Conservation (phyloP, 1,140 invertebrate genomes). For the Drosophila chauvacae region DNA sequence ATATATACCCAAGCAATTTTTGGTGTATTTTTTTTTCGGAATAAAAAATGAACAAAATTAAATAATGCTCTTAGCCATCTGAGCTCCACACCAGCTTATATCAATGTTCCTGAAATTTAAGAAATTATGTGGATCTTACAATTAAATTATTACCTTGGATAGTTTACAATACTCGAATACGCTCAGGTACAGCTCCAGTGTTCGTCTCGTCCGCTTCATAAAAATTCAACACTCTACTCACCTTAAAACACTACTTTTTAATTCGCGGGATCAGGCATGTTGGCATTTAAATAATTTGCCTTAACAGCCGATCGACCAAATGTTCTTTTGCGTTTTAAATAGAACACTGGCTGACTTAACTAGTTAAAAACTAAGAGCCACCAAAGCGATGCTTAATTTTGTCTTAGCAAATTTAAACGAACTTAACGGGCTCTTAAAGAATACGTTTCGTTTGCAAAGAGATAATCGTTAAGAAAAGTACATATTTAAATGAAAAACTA, state of each 20-base stretch:
- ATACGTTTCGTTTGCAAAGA: slow-evolving; percentile 20
- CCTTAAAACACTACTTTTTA: slow-evolving; percentile 29
- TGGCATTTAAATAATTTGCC: slow-evolving; percentile 22
- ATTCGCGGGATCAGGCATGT: slow-evolving; percentile 46
- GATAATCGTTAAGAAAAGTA: neutral
- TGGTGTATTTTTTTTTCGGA: neutral
- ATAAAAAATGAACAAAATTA: neutral
- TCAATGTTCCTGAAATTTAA: slow-evolving; percentile 2
- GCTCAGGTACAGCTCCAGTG: neutral
- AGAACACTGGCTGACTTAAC: slow-evolving; percentile 44
- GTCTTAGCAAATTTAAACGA: slow-evolving; percentile 50
- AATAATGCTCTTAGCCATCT: slow-evolving; percentile 12
- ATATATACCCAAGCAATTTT: neutral
- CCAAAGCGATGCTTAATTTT: slow-evolving; percentile 57
- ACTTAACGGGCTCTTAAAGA: slow-evolving; percentile 26
- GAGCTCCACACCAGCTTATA: neutral
- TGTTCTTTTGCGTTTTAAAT: slow-evolving; percentile 58
- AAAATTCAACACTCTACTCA: slow-evolving; percentile 66
- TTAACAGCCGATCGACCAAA: slow-evolving; percentile 44
- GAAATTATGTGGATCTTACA: neutral
- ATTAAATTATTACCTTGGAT: slow-evolving; percentile 31
- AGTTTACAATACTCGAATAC: neutral
- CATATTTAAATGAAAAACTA: no score
- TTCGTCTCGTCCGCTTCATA: slow-evolving; percentile 3
- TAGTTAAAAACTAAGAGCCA: slow-evolving; percentile 18